Percentiles rank a stretch among this genome's conserved stretches.
Evolutionary conservation across 2,113 vertebrate genomes (phyloP).

Genomic region (Antigone vipio): DNA sequence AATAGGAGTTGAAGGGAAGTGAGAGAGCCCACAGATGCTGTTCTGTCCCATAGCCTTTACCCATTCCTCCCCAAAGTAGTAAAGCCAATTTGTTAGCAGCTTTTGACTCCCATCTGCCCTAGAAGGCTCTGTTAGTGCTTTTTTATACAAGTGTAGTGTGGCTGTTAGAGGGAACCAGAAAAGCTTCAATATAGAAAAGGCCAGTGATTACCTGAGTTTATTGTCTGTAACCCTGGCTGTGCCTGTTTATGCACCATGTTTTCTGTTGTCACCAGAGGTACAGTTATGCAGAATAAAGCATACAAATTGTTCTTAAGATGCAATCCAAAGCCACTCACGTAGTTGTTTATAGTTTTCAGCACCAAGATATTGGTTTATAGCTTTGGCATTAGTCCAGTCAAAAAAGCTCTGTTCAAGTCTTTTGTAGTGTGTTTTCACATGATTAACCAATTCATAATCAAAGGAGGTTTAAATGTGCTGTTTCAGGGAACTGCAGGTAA

Average conservation of each 20-base stretch:
- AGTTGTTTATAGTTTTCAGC: constrained; percentile 17
- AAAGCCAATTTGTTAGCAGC: neutral
- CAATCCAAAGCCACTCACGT: neutral
- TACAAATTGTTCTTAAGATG: constrained; percentile 31
- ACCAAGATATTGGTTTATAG: neutral
- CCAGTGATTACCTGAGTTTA: neutral
- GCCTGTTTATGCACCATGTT: neutral
- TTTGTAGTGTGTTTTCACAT: neutral
- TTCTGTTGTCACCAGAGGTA: constrained; percentile 8
- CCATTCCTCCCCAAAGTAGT: neutral
- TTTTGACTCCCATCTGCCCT: neutral
- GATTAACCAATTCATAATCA: neutral
- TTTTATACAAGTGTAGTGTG: neutral
- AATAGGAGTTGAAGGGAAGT: neutral
- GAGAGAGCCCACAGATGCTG: neutral
- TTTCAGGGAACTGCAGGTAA: neutral
- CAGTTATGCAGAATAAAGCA: constrained; percentile 6
- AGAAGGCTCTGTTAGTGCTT: neutral
- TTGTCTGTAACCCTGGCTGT: neutral
- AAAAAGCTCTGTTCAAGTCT: neutral
- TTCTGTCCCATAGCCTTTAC: neutral
- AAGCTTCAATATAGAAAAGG: neutral
- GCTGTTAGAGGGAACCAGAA: neutral
- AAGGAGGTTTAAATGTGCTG: neutral
- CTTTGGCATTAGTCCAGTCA: constrained; percentile 8